phyloP scores from a whole-genome alignment of 2,888 invertebrate species.

The Callyntrura guangdongensis region DNA sequence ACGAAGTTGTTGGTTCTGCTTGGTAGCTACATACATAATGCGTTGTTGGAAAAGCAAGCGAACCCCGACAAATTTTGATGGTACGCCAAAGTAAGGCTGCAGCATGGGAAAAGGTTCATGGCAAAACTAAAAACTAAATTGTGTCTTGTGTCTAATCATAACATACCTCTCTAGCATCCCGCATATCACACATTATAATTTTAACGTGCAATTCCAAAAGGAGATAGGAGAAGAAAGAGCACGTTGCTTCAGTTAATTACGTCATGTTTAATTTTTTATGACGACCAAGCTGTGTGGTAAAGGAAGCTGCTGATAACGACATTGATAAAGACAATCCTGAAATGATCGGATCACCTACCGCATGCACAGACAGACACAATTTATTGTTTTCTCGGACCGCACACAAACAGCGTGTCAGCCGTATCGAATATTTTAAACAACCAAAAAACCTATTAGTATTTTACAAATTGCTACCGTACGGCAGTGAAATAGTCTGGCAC shows the following conservation, averaged over 20 bases:
- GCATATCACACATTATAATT: no score
- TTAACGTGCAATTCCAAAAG: background rate
- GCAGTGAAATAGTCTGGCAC: no score
- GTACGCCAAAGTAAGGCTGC: constrained; percentile 53
- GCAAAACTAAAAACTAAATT: constrained; percentile 9
- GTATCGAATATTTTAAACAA: no score
- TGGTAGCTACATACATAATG: background rate
- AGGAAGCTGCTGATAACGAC: background rate
- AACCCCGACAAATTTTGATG: constrained; percentile 55
- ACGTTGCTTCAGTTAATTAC: constrained; percentile 56
- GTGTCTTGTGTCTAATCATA: no score
- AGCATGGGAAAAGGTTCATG: constrained; percentile 60
- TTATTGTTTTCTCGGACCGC: no score
- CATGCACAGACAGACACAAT: no score
- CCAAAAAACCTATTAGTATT: no score
- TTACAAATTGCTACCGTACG: no score
- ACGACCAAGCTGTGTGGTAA: background rate
- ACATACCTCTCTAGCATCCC: no score
- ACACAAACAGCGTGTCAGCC: no score
- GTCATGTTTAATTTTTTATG: constrained; percentile 68
- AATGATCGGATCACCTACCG: no score
- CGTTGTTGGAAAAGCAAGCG: background rate
- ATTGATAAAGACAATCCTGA: background rate
- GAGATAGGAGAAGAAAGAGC: background rate
- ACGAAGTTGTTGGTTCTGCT: background rate